Evolutionary conservation across 2,113 vertebrate genomes (phyloP), one percentile per base, ranked within the genome.

Genomic region (Hystrix cristata): DNA sequence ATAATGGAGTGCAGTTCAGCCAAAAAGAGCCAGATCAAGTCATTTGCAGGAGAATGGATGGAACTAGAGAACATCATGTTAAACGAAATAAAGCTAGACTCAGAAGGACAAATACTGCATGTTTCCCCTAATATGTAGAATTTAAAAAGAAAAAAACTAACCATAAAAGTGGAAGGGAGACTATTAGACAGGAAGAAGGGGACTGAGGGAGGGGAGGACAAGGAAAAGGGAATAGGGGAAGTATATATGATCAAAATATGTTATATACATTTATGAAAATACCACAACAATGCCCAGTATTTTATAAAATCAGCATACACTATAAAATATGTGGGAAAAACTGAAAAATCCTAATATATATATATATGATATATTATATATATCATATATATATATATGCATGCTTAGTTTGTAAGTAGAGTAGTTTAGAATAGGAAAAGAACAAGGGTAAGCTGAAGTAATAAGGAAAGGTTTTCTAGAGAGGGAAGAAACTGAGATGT

Each of bases 381-480:
- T 55, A 38, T 38, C 38, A 38, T 38, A 78, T 51, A 51, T 7
- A 55, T 79, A 18, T 55, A 79, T 16, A 79, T 55, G 31, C 15
- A 48, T 31, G 15, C 43, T 87, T 72, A 65, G 55, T 92, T 90
- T 95, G 13, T 96, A 87, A 93, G 23, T 81, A 43, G 16, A 64
- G 6, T 80, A 65, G 12, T 81, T 91, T 90, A 84, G 19, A 74
- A 18, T 84, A 60, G 84, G 21, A 84, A 93, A 93, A 51, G 65
- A 84, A 53, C 14, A 93, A 31, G 65, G 69, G 18, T 87, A 90
- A 96, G 21, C 51, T 90, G 38, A 96, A 85, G 29, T 91, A 46
- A 38, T 81, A 88, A 76, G 25, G 59, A 74, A 81, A 86, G 29
- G 34, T n/a, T 86, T 95, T 91, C 19, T 34, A 80, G n/a, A 81